Base-by-base conservation (phyloP, 2,888 invertebrate genomes). In the Cetonia aurata region DNA sequence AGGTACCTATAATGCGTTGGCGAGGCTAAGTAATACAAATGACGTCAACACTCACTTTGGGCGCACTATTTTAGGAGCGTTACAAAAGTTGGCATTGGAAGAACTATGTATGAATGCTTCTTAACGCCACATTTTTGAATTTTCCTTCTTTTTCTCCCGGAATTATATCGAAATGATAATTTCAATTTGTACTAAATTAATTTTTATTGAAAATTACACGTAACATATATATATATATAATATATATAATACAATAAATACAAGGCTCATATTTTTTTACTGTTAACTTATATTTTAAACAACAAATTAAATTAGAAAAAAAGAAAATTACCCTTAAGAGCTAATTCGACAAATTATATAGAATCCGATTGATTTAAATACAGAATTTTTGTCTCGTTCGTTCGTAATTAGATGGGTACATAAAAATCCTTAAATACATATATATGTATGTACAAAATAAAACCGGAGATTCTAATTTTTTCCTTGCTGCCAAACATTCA, bases 11-110 rank as follows among this genome's bases (percentile, higher is more conserved):
- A 37, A 57, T 65, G 73, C 75, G 75, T 75, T 75, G 76, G 77
- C 75, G 75, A 72, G 37, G 70, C 70, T 56, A 72, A 71, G 72
- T 74, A 74, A 71, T 71, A 67, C 71, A 69, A 60, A 75, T 77
- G 75, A 77, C 77, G 77, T 77, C 75, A 77, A 71, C 75, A 72
- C 67, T 69, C 74, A 73, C 73, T 75, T 73, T 74, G 73, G 70
- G 71, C 77, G 73, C 75, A 75, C 77, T 78, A 78, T 78, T 78
- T 78, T 78, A 78, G 77, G 77, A 78, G 75, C 71, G 75, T 74
- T 75, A 70, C 68, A 71, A 77, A 70, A 75, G 72, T 75, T 76
- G 75, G 73, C 78, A 77, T 77, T 77, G 71, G 62, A 59, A 62
- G 44, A 62, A 69, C 69, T 67, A 67, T 71, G 71, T 67, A 67